Evolutionary conservation across 2,113 vertebrate genomes (phyloP).

Genomic region (Dasyurus viverrinus): DNA sequence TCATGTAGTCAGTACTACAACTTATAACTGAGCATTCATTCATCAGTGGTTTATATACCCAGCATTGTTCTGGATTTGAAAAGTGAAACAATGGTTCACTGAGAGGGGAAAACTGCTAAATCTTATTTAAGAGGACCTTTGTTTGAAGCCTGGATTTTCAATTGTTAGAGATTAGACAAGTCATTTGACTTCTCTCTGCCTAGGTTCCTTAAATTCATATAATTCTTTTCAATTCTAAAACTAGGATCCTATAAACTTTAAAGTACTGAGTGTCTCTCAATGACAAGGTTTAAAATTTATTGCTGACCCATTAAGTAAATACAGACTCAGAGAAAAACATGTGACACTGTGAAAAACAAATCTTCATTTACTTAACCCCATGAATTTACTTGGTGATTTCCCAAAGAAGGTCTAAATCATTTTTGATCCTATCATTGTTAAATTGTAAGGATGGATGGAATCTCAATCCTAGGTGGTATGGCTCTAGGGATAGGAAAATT

Average conservation of each 20-base stretch:
- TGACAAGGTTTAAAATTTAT: background rate
- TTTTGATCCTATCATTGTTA: conserved; percentile 43
- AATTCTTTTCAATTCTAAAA: background rate
- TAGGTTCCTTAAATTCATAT: background rate
- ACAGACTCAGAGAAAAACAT: conserved; percentile 40
- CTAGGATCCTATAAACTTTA: background rate
- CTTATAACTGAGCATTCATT: background rate
- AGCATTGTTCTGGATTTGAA: background rate
- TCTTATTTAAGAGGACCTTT: background rate
- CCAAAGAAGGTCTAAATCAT: conserved; percentile 3
- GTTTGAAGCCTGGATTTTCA: background rate
- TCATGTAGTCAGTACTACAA: background rate
- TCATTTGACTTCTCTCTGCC: background rate
- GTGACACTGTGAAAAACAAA: conserved; percentile 26
- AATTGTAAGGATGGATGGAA: background rate
- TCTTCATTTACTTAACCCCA: conserved; percentile 18
- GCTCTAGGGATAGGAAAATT: conserved; percentile 1
- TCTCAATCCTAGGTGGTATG: conserved; percentile 6
- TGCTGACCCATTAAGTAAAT: conserved; percentile 35
- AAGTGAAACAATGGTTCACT: background rate
- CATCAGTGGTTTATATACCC: background rate
- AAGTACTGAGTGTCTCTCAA: conserved; percentile 1
- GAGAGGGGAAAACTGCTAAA: background rate
- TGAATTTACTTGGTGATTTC: conserved; percentile 28
- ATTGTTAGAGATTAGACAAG: background rate